Evolutionary conservation across 2,888 invertebrate genomes (phyloP).

Genomic region (Melinaea marsaeus): DNA sequence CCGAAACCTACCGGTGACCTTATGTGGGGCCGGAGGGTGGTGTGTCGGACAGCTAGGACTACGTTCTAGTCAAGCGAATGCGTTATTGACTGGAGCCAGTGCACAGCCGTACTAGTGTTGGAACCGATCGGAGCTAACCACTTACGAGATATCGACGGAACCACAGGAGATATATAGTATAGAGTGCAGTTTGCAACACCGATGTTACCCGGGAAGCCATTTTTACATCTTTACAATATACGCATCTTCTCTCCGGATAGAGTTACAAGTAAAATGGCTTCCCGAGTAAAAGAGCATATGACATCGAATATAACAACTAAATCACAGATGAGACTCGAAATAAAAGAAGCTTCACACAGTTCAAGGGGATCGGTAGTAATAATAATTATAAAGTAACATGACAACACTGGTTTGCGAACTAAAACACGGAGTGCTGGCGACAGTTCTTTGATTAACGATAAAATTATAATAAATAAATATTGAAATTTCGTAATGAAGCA

Average conservation of each 20-base stretch:
- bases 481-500: constrained; percentile 12
- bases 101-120: constrained; percentile 69
- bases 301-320: constrained; percentile 72
- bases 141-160: constrained; percentile 73
- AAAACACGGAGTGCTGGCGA: constrained; percentile 70
- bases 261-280: constrained; percentile 45
- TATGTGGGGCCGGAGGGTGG: no score
- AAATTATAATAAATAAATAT: constrained; percentile 18
- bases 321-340: constrained; percentile 67
- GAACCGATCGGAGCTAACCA: constrained; percentile 66
- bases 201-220: constrained; percentile 62
- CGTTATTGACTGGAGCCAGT: constrained; percentile 75
- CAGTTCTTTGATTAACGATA: constrained; percentile 29
- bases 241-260: background rate
- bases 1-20: no score
- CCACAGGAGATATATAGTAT: constrained; percentile 69
- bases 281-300: constrained; percentile 65
- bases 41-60: constrained; percentile 76
- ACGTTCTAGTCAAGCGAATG: constrained; percentile 76
- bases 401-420: constrained; percentile 75
- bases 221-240: constrained; percentile 30
- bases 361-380: constrained; percentile 44
- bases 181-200: constrained; percentile 79
- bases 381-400: constrained; percentile 58
- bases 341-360: constrained; percentile 60